Conservation (phyloP, 2,888 invertebrate species). For the Drosophila sordidula region DNA sequence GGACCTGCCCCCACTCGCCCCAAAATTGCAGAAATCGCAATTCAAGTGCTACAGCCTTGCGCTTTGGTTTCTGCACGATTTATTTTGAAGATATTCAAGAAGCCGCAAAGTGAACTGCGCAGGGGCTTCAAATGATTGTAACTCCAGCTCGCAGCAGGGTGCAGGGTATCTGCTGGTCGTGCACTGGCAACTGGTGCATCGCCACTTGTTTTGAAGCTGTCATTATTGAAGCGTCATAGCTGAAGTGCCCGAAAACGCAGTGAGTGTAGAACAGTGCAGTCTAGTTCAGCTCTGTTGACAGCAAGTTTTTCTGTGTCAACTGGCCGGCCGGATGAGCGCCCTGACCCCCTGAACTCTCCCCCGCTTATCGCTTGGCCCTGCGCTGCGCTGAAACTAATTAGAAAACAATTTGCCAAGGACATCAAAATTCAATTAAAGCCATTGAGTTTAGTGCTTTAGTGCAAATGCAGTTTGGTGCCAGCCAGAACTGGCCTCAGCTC, state of each 20-base stretch:
- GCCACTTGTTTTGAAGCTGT: slow-evolving; percentile 53
- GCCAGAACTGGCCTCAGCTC: neutral
- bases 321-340: slow-evolving; percentile 14
- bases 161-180: neutral
- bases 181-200: neutral
- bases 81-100: no score
- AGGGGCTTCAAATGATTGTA: no score
- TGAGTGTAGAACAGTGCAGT: neutral
- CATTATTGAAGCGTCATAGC: slow-evolving; percentile 55
- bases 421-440: slow-evolving; percentile 81
- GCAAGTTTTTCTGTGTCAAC: slow-evolving; percentile 79
- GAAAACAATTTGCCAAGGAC: slow-evolving; percentile 81
- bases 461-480: slow-evolving; percentile 53
- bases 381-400: slow-evolving; percentile 72
- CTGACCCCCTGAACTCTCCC: slow-evolving; percentile 2
- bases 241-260: neutral
- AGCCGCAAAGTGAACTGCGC: no score
- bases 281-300: slow-evolving; percentile 58
- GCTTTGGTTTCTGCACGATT: no score
- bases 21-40: no score
- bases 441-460: slow-evolving; percentile 75
- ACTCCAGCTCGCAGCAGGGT: no score
- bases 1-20: no score
- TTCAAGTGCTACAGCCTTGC: no score
- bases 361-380: slow-evolving; percentile 8